Evolutionary conservation across 2,113 vertebrate species (phyloP).

Genomic region (Scolopax mira): DNA sequence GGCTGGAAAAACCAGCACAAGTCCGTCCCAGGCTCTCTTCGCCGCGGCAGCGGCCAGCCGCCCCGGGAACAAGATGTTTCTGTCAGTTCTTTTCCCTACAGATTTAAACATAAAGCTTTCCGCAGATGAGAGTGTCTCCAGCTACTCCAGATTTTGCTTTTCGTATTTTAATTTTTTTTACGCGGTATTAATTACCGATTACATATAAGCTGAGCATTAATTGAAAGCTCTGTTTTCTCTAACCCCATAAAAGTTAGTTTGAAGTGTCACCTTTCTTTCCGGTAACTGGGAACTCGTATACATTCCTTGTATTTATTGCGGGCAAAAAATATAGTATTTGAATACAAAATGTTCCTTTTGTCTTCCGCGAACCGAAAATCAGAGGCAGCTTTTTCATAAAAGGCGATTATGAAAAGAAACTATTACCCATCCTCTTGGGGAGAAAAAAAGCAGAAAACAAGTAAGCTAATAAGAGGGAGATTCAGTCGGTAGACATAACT

Average conservation of each 20-base stretch:
- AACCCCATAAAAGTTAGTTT: constrained; percentile 46
- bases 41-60: not conserved
- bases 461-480: constrained; percentile 54
- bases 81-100: not conserved
- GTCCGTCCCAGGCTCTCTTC: not conserved
- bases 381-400: not conserved
- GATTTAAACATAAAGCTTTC: not conserved
- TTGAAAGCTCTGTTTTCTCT: constrained; percentile 49
- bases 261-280: constrained; percentile 66
- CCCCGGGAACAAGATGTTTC: not conserved
- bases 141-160: not conserved
- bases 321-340: not conserved
- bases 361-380: not conserved
- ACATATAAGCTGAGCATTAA: constrained; percentile 10
- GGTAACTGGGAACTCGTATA: constrained; percentile 15
- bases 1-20: not conserved
- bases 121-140: not conserved
- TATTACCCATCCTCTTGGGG: not conserved
- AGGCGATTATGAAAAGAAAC: not conserved
- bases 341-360: not conserved
- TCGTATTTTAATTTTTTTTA: not conserved
- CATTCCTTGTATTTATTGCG: not conserved
- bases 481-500: constrained; percentile 76
- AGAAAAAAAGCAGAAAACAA: constrained; percentile 7
- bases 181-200: not conserved